These are phyloP conservation scores for Miltochrista miniata DNA, from an alignment of 2,888 invertebrate species.

Conservation along the genomic window DNA sequence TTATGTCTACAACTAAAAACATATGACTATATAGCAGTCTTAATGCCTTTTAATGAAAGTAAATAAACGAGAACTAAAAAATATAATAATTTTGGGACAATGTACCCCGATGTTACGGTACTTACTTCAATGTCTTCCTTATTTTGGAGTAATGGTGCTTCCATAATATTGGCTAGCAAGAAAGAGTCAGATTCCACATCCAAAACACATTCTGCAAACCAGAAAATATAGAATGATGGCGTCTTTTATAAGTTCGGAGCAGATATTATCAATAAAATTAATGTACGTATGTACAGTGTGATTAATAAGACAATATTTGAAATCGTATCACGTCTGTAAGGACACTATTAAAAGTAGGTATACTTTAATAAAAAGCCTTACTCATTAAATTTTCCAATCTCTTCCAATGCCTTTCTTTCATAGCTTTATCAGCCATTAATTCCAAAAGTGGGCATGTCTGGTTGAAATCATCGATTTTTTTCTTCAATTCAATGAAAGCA, in stretches of 20 bases:
- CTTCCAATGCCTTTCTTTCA: constrained; percentile 92
- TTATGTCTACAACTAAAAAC: too few relatives aligned
- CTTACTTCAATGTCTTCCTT: constrained; percentile 94
- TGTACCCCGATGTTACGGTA: too few relatives aligned
- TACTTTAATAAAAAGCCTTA: constrained; percentile 25
- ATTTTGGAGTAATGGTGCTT: constrained; percentile 90
- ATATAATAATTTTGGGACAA: too few relatives aligned
- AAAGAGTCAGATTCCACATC: constrained; percentile 92
- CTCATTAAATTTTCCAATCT: constrained; percentile 79
- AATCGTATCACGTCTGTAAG: too few relatives aligned
- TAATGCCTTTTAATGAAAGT: too few relatives aligned
- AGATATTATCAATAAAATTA: too few relatives aligned
- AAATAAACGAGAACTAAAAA: too few relatives aligned
- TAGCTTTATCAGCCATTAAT: constrained; percentile 93
- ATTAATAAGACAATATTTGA: too few relatives aligned
- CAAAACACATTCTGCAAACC: constrained; percentile 83
- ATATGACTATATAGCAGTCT: too few relatives aligned
- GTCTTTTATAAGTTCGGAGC: too few relatives aligned
- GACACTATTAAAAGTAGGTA: too few relatives aligned
- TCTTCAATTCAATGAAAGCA: constrained; percentile 92
- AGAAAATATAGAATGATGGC: not conserved
- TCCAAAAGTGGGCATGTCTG: constrained; percentile 93
- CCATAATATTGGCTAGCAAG: constrained; percentile 91
- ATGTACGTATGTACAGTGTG: too few relatives aligned
- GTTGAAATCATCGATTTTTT: constrained; percentile 95